These are phyloP conservation scores for Diplosoma virens DNA, from an alignment of 23 tunicate genomes.

Conservation along the genomic window DNA sequence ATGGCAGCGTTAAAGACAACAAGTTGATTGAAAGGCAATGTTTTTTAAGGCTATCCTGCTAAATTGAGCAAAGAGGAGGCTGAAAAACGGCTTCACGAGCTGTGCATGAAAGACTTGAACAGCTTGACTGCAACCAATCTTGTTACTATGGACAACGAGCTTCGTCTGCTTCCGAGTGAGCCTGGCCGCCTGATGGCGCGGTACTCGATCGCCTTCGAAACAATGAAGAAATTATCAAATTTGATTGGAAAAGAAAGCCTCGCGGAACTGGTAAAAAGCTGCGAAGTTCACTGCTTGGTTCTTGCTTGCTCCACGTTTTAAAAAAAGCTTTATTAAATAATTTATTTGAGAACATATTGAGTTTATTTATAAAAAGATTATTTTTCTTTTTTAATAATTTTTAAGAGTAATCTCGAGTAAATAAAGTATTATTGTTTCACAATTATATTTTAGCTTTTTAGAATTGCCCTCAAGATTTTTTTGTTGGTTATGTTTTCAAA, in stretches of 20 bases:
- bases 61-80: conserved; percentile 42
- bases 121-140: conserved; percentile 41
- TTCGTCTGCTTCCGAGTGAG: conserved; percentile 30
- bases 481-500: too few relatives aligned
- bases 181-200: conserved; percentile 79
- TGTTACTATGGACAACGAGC: conserved; percentile 34
- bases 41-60: conserved; percentile 54
- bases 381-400: neutral
- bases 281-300: too few relatives aligned
- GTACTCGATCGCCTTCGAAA: conserved; percentile 73
- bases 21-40: too few relatives aligned
- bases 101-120: conserved; percentile 66
- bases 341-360: neutral
- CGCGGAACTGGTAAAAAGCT: conserved; percentile 39
- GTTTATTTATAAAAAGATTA: neutral
- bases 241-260: conserved; percentile 34
- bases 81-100: conserved; percentile 58
- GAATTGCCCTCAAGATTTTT: too few relatives aligned
- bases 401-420: neutral
- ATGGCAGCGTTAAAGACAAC: too few relatives aligned
- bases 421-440: too few relatives aligned
- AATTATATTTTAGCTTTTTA: too few relatives aligned
- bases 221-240: conserved; percentile 52
- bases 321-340: neutral
- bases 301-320: too few relatives aligned